phyloP scores from a whole-genome alignment of 2,888 invertebrate genomes.

The Hemithea aestivaria region DNA sequence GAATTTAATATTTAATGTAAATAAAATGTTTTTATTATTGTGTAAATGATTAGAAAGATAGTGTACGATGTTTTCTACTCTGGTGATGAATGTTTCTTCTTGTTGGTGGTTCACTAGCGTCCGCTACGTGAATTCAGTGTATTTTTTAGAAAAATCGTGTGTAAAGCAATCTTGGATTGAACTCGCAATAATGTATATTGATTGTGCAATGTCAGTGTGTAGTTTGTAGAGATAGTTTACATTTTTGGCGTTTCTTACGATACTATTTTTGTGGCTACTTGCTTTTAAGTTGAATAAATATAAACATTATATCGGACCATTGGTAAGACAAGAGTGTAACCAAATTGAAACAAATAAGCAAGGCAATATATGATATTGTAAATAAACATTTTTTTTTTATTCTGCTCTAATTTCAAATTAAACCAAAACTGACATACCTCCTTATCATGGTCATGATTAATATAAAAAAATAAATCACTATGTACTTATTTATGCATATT shows the following conservation, averaged over 20 bases:
- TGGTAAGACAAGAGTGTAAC: too few species aligned
- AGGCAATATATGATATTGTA: too few species aligned
- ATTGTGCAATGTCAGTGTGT: constrained; percentile 66
- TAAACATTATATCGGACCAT: too few species aligned
- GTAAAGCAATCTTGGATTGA: constrained; percentile 34
- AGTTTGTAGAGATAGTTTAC: constrained; percentile 42
- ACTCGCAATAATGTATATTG: constrained; percentile 48
- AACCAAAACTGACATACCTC: too few species aligned
- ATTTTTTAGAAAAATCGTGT: constrained; percentile 28
- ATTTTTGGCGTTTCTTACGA: constrained; percentile 21
- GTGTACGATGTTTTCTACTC: constrained; percentile 52
- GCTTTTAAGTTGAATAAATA: constrained; percentile 2
- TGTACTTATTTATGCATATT: too few species aligned
- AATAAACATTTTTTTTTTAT: too few species aligned
- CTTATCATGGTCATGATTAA: too few species aligned
- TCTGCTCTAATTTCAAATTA: too few species aligned
- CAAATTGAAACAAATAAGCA: too few species aligned
- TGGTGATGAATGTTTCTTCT: constrained; percentile 38
- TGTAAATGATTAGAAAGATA: constrained; percentile 66
- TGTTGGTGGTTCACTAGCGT: constrained; percentile 1
- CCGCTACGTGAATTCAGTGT: constrained; percentile 15
- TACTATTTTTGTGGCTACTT: constrained; percentile 21
- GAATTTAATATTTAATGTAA: constrained; percentile 71
- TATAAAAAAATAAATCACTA: too few species aligned
- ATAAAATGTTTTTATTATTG: constrained; percentile 75